A percentile compares a stretch with the other conserved stretches of the same genome.
phyloP scores from a whole-genome alignment of 2,797 vertebrate genomes.

The Hemibagrus guttatus region DNA sequence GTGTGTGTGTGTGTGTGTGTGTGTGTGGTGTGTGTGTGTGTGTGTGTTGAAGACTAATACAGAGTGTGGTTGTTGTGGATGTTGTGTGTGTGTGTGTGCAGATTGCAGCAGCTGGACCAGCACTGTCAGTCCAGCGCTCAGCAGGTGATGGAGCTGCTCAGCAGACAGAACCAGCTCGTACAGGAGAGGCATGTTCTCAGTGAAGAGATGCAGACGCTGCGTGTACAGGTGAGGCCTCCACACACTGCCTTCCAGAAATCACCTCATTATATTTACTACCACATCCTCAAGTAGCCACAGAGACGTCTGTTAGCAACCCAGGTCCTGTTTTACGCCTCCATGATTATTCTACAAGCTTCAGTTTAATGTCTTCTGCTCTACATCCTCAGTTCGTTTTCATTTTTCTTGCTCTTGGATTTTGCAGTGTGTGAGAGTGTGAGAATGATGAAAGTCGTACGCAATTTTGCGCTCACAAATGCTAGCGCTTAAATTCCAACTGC shows the following conservation, averaged over 20 bases:
- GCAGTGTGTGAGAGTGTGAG: not conserved
- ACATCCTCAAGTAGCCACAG: not conserved
- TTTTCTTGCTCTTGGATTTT: not conserved
- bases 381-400: not conserved
- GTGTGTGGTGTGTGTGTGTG: not conserved
- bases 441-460: constrained; percentile 23
- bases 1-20: too few species aligned
- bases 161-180: constrained; percentile 88
- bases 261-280: not conserved
- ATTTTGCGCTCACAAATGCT: constrained; percentile 31
- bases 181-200: constrained; percentile 82
- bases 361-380: not conserved
- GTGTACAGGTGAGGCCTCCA: constrained; percentile 55
- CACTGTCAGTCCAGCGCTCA: constrained; percentile 89
- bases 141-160: constrained; percentile 90
- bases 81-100: too few species aligned
- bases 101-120: constrained; percentile 90
- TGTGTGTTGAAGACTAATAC: not conserved
- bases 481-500: constrained; percentile 40
- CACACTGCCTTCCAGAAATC: not conserved
- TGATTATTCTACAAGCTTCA: not conserved
- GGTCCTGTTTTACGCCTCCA: too few species aligned
- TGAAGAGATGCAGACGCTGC: constrained; percentile 79
- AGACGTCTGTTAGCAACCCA: not conserved
- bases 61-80: constrained; percentile 17